These are phyloP conservation scores for Caloenas nicobarica DNA, from an alignment of 2,113 vertebrate species.

Conservation along the genomic window DNA sequence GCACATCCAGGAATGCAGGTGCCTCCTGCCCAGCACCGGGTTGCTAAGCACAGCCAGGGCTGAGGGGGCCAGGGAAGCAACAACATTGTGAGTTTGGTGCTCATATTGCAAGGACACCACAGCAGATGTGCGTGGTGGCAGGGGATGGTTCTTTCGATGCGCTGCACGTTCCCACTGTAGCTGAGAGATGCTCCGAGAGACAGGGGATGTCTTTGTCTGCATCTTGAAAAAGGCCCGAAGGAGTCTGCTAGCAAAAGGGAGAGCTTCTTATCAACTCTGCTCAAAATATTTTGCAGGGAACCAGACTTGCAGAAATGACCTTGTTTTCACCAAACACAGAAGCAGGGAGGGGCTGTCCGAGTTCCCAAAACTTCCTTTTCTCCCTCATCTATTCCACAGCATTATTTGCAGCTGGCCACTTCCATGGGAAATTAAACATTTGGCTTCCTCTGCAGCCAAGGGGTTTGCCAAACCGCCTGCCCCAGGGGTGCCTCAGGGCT, in stretches of 20 bases:
- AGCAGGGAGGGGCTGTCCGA: rapidly evolving
- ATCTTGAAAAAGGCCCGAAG: neutral
- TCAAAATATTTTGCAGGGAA: neutral
- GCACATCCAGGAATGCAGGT: neutral
- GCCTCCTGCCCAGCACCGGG: rapidly evolving
- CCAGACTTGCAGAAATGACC: neutral
- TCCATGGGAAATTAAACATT: neutral
- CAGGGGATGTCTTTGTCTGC: neutral
- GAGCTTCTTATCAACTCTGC: neutral
- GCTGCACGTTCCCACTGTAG: neutral
- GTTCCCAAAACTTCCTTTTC: neutral
- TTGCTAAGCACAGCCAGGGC: rapidly evolving
- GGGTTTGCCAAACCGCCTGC: neutral
- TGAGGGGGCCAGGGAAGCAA: neutral
- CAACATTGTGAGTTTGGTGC: rapidly evolving
- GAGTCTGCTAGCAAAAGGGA: neutral
- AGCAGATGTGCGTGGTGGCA: neutral
- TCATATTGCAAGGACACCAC: rapidly evolving
- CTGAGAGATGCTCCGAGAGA: neutral
- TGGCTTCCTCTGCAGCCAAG: neutral
- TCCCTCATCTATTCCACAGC: neutral
- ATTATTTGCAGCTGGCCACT: neutral
- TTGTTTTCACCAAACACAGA: neutral
- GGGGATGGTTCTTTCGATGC: neutral
- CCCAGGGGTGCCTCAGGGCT: neutral